These are phyloP conservation scores for Antechinus stuartii DNA, from an alignment of 2,113 vertebrate species.

Conservation along the genomic window DNA sequence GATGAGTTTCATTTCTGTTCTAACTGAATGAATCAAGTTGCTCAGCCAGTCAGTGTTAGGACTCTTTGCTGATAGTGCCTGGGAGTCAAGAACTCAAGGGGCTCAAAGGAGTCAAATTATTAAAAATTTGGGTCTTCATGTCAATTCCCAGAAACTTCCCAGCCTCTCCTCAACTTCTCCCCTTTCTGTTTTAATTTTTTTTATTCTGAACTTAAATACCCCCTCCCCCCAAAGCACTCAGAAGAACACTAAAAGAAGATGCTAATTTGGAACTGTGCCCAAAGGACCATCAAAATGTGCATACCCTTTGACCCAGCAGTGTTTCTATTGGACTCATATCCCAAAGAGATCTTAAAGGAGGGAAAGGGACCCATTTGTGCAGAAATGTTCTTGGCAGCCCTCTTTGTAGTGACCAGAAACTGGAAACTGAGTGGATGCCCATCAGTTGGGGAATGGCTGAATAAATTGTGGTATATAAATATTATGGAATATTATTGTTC, in stretches of 20 bases:
- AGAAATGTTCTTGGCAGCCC: no score
- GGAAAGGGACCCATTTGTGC: no score
- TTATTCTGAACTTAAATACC: neutral
- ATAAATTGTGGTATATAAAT: no score
- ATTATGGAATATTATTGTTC: no score
- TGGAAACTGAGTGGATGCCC: no score
- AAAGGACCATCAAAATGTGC: no score
- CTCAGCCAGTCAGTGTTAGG: neutral
- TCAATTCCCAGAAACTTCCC: neutral
- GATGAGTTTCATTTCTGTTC: neutral
- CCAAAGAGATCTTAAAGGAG: no score
- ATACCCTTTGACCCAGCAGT: no score
- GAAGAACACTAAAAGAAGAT: neutral
- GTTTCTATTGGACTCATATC: no score
- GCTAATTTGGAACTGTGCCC: neutral
- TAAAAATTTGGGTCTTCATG: neutral
- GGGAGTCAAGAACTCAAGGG: neutral
- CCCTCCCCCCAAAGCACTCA: neutral
- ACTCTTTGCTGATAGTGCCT: neutral
- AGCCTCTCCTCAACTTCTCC: neutral
- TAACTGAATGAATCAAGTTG: neutral
- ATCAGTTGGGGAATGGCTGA: no score
- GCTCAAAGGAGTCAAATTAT: neutral
- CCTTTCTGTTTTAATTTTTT: neutral
- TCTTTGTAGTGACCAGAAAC: no score